Base-by-base conservation (phyloP, 2,888 invertebrate species). In the Drosophila prostipennis region DNA sequence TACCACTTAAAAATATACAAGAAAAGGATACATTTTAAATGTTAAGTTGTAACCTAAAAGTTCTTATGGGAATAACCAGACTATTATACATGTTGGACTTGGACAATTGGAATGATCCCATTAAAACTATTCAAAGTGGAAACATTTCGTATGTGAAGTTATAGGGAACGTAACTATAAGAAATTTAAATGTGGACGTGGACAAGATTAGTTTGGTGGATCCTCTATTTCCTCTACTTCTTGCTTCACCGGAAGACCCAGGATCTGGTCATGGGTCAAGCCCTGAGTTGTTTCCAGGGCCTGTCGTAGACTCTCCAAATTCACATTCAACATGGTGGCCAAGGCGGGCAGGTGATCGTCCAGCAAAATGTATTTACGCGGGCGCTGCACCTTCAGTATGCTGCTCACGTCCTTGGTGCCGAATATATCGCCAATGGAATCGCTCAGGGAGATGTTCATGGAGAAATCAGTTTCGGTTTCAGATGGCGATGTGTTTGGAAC, bases 381-480 rank as follows among this genome's bases (percentile, higher is more conserved):
- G 6, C 65, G 55, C 14, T 77, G 70, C 1, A 89, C 71, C 19
- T 85, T 71, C 6, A 90, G 57, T 6, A 89, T 71, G 5, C 79
- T 61, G 5, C 77, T 76, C 23, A 90, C 69, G 14, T 80, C 76
- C 43, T 74, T 78, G 3, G 80, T 81, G 10, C 87, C 84, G 48
- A 90, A 90, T n/a, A 89, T 54, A 14, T 80, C 81, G 29, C 78
- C 78, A 3, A 90, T 71, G 0, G 90, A 90, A 23, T 90, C 91
- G 8, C 85, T 81, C 4, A 90, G 32, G 0, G 91, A 90, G 13
- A 54, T 29, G 13, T 61, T 14, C 19, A 39, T 7, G 11, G 72
- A 72, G 54, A 49, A 46, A 19, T 61, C 34, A 7, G 70, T 61
- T 11, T 45, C 49, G 2, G 19, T 10, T 16, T 36, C 4, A 8